phyloP scores from a whole-genome alignment of 2,113 vertebrate genomes.

The Anguilla rostrata region DNA sequence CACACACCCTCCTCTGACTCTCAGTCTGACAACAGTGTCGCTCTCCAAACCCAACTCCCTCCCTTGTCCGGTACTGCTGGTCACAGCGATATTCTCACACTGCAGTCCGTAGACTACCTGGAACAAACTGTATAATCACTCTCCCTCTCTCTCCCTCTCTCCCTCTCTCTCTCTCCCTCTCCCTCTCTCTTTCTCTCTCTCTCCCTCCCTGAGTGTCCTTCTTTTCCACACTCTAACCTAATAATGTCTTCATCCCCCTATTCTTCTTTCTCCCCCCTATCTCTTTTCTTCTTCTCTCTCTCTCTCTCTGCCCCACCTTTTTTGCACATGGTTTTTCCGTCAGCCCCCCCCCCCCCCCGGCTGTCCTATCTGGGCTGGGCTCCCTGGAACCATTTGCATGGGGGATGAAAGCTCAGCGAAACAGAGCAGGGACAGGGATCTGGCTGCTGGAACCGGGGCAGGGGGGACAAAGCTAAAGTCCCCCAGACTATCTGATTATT shows the following conservation, averaged over 20 bases:
- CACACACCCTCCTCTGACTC: slow-evolving; percentile 7
- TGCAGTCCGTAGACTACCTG: slow-evolving; percentile 26
- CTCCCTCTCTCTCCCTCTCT: background rate
- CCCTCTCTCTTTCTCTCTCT: slow-evolving; percentile 23
- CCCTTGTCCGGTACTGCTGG: slow-evolving; percentile 34
- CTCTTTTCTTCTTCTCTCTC: background rate
- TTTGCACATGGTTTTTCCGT: slow-evolving; percentile 30
- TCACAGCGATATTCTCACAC: slow-evolving; percentile 34
- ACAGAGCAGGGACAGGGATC: slow-evolving; percentile 40
- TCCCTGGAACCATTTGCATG: slow-evolving; percentile 20
- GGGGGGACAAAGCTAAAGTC: background rate
- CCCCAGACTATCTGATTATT: background rate
- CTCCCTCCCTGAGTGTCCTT: slow-evolving; percentile 46
- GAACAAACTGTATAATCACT: background rate
- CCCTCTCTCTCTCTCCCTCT: slow-evolving; percentile 23
- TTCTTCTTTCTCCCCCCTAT: background rate
- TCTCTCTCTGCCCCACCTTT: slow-evolving; percentile 1
- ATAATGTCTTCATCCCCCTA: slow-evolving; percentile 38
- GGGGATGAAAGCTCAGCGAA: slow-evolving; percentile 64
- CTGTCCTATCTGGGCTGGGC: slow-evolving; percentile 44
- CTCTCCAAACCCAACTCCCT: slow-evolving; percentile 23
- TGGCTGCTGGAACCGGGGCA: slow-evolving; percentile 7
- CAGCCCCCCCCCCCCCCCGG: slow-evolving; percentile 25
- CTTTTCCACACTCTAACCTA: slow-evolving; percentile 45
- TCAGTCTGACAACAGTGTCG: slow-evolving; percentile 28